Percentiles rank a stretch among this genome's conserved stretches.
Evolutionary conservation across 2,113 vertebrate species (phyloP).

Genomic region (sheep (Ovis aries)): ARS-UI_Ramb_v3.0 NC_056071.1:58258001-58258500

Average conservation of each 20-base stretch:
- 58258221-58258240: not conserved
- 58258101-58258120: not conserved
- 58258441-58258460: not conserved
- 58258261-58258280: not conserved
- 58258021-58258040: not conserved
- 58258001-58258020: not conserved
- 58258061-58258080: not conserved
- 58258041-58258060: not conserved
- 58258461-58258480: not conserved
- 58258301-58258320: not conserved
- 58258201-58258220: not conserved
- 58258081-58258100: not conserved
- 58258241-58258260: not conserved
- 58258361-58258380: fast-evolving
- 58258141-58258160: not conserved
- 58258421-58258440: not conserved
- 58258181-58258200: not conserved
- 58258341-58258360: not conserved
- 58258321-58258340: not conserved
- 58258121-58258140: not conserved
- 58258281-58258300: not conserved
- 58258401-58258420: not conserved
- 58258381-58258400: not conserved
- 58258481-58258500: not conserved
- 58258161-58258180: not conserved